phyloP scores from a whole-genome alignment of 53 echinoderm and acorn worm genomes.

The Zoroaster sp. region DNA sequence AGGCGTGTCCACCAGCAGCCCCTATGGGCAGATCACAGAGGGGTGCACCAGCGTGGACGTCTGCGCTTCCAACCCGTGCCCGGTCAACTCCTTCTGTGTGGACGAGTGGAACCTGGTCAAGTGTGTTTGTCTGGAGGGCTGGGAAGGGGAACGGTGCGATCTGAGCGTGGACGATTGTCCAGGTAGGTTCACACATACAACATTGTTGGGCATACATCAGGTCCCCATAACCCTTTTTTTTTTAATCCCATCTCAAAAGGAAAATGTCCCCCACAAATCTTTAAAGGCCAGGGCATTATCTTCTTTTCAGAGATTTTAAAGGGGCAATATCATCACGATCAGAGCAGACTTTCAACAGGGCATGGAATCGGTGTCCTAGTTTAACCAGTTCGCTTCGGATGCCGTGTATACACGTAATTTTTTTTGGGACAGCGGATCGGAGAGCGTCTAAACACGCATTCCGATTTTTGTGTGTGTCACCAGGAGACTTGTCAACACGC shows the following conservation, averaged over 20 bases:
- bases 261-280: background rate
- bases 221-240: background rate
- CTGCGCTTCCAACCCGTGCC: constrained; percentile 80
- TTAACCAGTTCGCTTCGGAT: too few relatives aligned
- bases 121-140: constrained; percentile 86
- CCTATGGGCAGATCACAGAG: constrained; percentile 54
- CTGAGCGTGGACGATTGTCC: constrained; percentile 88
- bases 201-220: background rate
- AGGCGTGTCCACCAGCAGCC: constrained; percentile 69
- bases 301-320: background rate
- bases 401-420: too few relatives aligned
- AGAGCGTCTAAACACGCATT: too few relatives aligned
- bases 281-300: too few relatives aligned
- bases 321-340: too few relatives aligned
- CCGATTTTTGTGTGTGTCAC: too few relatives aligned
- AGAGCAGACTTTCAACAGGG: too few relatives aligned
- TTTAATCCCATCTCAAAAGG: background rate
- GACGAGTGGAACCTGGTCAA: constrained; percentile 81
- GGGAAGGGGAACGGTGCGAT: constrained; percentile 77
- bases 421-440: too few relatives aligned
- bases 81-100: constrained; percentile 75
- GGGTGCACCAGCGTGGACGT: constrained; percentile 78
- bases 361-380: too few relatives aligned
- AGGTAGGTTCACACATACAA: constrained; percentile 57
- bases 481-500: too few relatives aligned